Evolutionary conservation across 2,113 vertebrate species (phyloP).

Genomic region (Excalfactoria chinensis): DNA sequence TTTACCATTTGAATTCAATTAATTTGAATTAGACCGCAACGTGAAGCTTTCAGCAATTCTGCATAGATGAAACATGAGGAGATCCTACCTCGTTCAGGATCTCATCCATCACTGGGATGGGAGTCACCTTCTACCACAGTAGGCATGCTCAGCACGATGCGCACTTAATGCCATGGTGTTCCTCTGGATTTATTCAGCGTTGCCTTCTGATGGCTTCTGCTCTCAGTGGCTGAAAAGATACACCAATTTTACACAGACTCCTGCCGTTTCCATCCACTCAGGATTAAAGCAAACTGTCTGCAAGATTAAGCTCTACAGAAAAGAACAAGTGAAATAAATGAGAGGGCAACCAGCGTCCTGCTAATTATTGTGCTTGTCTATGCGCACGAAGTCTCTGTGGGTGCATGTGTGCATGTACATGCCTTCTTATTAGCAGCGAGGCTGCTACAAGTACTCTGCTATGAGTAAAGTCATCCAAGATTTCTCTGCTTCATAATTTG

Average conservation of each 20-base stretch:
- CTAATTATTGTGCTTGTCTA: constrained; percentile 32
- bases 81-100: constrained; percentile 18
- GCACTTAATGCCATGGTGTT: constrained; percentile 43
- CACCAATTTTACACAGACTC: constrained; percentile 57
- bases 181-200: constrained; percentile 36
- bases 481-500: background rate
- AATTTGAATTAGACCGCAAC: constrained; percentile 10
- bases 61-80: constrained; percentile 14
- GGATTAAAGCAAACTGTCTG: constrained; percentile 12
- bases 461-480: background rate
- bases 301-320: constrained; percentile 48
- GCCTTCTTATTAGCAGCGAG: constrained; percentile 4
- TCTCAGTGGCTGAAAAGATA: constrained; percentile 24
- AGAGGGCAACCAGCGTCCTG: background rate
- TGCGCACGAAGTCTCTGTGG: background rate
- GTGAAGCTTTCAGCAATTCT: constrained; percentile 20
- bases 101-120: constrained; percentile 42
- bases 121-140: constrained; percentile 52
- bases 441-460: background rate
- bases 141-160: constrained; percentile 49
- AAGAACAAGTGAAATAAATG: constrained; percentile 42
- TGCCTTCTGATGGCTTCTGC: constrained; percentile 26
- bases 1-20: constrained; percentile 37
- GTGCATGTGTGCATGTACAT: rapidly evolving
- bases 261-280: constrained; percentile 11